Evolutionary conservation across 2,113 vertebrate genomes (phyloP).

Genomic region (Phalacrocorax pelagicus): DNA sequence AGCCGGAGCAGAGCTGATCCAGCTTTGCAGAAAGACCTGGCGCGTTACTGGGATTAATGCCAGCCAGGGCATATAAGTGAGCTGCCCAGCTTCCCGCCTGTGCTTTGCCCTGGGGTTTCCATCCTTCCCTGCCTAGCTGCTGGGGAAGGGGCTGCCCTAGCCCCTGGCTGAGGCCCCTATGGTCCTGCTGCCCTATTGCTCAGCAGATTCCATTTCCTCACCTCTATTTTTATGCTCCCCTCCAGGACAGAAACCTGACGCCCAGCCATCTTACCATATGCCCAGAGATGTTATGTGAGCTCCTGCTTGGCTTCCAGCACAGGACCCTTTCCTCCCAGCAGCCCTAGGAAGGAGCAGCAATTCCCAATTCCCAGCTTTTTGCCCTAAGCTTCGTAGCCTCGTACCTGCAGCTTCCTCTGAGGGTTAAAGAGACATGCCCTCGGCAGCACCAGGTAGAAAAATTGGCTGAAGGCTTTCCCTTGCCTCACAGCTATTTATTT

Average conservation of each 20-base stretch:
- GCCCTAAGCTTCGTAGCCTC: not conserved
- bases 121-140: not conserved
- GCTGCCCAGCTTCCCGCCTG: not conserved
- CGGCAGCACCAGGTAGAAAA: conserved; percentile 19
- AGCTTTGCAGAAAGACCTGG: not conserved
- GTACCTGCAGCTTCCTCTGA: not conserved
- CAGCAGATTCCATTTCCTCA: conserved; percentile 35
- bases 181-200: not conserved
- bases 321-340: not conserved
- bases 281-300: not conserved
- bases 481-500: not conserved
- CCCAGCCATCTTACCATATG: not conserved
- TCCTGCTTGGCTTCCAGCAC: not conserved
- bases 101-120: not conserved
- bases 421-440: not conserved
- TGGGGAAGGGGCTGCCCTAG: not conserved
- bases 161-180: rapidly evolving
- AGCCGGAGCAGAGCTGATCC: not conserved
- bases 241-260: conserved; percentile 17
- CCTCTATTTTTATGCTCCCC: conserved; percentile 33
- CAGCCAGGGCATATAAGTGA: not conserved
- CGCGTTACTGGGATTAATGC: not conserved
- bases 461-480: not conserved
- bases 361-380: not conserved
- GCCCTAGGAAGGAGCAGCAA: not conserved